phyloP scores from a whole-genome alignment of 2,113 vertebrate genomes.

The Herpetotheres cachinnans region DNA sequence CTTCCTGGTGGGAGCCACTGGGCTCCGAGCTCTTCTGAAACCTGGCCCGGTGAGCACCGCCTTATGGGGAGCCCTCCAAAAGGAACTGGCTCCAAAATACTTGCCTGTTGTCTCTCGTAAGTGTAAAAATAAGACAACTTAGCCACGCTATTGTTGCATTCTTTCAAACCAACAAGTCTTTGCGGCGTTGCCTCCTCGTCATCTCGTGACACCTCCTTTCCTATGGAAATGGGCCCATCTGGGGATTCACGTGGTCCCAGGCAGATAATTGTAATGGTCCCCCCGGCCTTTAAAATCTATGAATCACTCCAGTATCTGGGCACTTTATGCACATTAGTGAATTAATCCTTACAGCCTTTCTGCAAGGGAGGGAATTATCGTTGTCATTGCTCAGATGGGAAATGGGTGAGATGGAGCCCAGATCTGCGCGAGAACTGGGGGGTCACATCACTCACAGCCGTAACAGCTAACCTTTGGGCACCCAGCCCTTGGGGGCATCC shows the following conservation, averaged over 20 bases:
- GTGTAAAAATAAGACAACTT: background rate
- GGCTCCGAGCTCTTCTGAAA: background rate
- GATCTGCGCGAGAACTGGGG: background rate
- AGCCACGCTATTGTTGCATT: accelerated
- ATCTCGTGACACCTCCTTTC: background rate
- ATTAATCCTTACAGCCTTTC: background rate
- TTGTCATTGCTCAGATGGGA: background rate
- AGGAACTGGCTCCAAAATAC: background rate
- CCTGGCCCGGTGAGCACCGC: background rate
- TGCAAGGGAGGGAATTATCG: background rate
- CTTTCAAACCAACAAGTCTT: background rate
- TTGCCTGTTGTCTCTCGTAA: accelerated
- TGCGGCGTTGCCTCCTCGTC: background rate
- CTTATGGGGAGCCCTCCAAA: background rate
- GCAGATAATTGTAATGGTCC: background rate
- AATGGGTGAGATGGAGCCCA: background rate
- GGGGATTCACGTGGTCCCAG: background rate
- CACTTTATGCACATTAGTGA: conserved; percentile 28
- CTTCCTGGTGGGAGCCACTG: background rate
- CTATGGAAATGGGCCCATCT: background rate
- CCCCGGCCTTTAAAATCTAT: background rate
- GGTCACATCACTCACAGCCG: background rate
- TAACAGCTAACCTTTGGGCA: background rate
- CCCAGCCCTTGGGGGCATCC: background rate
- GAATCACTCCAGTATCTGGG: background rate